Evolutionary conservation across 2,888 invertebrate species (phyloP), one percentile per base, ranked within the genome.

Genomic region (Clanis bilineata): DNA sequence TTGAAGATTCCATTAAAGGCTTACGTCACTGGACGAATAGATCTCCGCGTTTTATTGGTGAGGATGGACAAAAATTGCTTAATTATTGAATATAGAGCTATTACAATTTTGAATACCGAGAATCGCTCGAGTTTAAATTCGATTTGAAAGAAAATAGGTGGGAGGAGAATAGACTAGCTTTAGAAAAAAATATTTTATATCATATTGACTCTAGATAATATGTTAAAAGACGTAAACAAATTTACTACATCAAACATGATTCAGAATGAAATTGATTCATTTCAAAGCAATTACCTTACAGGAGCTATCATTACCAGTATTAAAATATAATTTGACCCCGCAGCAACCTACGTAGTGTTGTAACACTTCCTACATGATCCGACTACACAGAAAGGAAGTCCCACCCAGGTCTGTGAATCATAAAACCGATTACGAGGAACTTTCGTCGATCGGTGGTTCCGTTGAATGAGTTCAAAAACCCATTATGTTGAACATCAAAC

Each of bases 401-500:
- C 71, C 87, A 82, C 89, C 88, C 86, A 80, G 75, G 75, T 83
- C 74, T 80, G 65, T 72, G 82, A 82, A 83, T 79, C 83, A 82
- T 83, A 88, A 83, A 81, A 83, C 78, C 76, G 75, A 70, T 72
- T 79, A 77, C 80, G 71, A 71, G 80, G 82, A 83, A 90, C 85
- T 90, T 90, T 90, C 88, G 77, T 77, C 78, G 83, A 85, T 80
- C 77, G 79, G 77, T 75, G 82, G 90, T 90, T 90, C 90, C 90
- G 85, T 80, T 86, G 80, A 82, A 74, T 84, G 90, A 81, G 83
- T 84, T 84, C 88, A 82, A 85, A 88, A 88, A 85, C 77, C 85
- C 88, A 90, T 90, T 90, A 90, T 85, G 80, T 83, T 72, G 86
- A 82, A 85, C 86, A 85, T 88, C 86, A 89, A 85, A 83, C 81